Conservation (phyloP, 1,140 invertebrate genomes). For the Diorhabda carinulata region DNA sequence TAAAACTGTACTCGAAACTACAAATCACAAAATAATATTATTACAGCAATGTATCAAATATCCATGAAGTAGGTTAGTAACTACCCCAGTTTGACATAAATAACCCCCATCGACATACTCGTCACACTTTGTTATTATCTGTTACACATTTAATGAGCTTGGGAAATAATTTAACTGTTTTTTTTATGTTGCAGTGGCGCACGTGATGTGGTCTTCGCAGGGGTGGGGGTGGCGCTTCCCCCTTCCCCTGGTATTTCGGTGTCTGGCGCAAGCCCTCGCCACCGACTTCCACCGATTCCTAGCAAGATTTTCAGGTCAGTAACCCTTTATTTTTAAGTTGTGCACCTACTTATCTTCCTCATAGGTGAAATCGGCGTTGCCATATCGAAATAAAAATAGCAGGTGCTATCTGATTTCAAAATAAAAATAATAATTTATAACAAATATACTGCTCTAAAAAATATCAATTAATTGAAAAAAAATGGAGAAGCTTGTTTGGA, state of each 20-base stretch:
- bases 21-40: too few relatives aligned
- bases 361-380: not conserved
- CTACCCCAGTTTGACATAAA: too few relatives aligned
- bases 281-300: slow-evolving; percentile 47
- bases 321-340: slow-evolving; percentile 19
- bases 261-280: slow-evolving; percentile 44
- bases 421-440: too few relatives aligned
- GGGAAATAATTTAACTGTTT: slow-evolving; percentile 1
- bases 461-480: too few relatives aligned
- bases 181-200: slow-evolving; percentile 45
- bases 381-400: too few relatives aligned
- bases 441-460: too few relatives aligned
- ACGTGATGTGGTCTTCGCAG: slow-evolving; percentile 47
- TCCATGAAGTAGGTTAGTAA: too few relatives aligned
- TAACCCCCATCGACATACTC: not conserved
- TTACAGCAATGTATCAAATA: too few relatives aligned
- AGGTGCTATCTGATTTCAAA: too few relatives aligned
- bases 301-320: slow-evolving; percentile 49
- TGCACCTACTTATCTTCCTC: not conserved
- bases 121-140: not conserved
- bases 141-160: not conserved
- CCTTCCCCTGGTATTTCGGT: slow-evolving; percentile 38
- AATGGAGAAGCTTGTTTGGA: too few relatives aligned
- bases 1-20: too few relatives aligned
- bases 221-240: slow-evolving; percentile 37